Evolutionary conservation across 2,797 vertebrate species (phyloP).

Genomic region (Argyrosomus regius): DNA sequence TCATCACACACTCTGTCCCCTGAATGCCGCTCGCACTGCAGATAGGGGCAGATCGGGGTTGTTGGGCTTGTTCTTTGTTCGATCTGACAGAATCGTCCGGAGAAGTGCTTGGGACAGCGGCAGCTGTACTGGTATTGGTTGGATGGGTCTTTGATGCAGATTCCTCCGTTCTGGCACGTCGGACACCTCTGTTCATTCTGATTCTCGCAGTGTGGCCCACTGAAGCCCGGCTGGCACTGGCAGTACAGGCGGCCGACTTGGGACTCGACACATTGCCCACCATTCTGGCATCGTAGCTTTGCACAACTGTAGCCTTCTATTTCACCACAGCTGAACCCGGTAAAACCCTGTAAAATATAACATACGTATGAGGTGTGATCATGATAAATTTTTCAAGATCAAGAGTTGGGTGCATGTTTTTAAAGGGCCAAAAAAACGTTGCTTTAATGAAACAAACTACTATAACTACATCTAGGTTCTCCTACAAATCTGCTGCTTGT

Average conservation of each 20-base stretch:
- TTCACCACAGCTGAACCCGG: conserved; percentile 89
- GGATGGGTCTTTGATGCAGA: conserved; percentile 84
- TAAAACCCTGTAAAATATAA: conserved; percentile 85
- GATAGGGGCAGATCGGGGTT: conserved; percentile 71
- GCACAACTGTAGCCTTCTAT: conserved; percentile 88
- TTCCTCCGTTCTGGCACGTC: conserved; percentile 91
- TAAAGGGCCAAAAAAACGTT: not conserved
- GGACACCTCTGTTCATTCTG: conserved; percentile 75
- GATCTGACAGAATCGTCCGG: conserved; percentile 86
- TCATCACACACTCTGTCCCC: conserved; percentile 89
- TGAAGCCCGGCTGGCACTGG: conserved; percentile 85
- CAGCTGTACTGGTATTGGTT: conserved; percentile 85
- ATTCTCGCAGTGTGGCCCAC: conserved; percentile 85
- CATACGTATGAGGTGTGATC: conserved; percentile 7
- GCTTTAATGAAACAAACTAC: conserved; percentile 8
- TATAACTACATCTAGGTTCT: conserved; percentile 15
- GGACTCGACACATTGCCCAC: conserved; percentile 86
- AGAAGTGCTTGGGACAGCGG: conserved; percentile 82
- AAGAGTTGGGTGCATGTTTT: conserved; percentile 2
- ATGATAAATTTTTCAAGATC: not conserved
- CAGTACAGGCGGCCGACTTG: conserved; percentile 82
- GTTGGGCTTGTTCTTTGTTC: rapidly evolving
- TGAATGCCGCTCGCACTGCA: conserved; percentile 81
- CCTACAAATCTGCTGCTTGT: conserved; percentile 39
- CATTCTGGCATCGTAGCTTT: conserved; percentile 89